phyloP scores from a whole-genome alignment of 2,888 invertebrate genomes.

The Ephialtes manifestator region DNA sequence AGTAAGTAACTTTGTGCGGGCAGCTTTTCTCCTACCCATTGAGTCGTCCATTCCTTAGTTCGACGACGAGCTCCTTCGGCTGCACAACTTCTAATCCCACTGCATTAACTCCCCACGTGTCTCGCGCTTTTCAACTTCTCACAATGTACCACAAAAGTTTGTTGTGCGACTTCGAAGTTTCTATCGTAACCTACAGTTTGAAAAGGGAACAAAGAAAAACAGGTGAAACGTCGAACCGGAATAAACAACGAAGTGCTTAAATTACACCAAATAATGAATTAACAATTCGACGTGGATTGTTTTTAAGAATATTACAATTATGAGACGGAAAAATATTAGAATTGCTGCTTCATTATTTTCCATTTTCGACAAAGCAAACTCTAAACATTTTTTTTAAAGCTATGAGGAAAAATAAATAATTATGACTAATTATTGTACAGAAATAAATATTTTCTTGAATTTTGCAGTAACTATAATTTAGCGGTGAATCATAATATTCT shows the following conservation, averaged over 20 bases:
- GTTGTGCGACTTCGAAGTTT: background rate
- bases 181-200: background rate
- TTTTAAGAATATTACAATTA: too few relatives aligned
- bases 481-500: too few relatives aligned
- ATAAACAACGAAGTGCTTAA: background rate
- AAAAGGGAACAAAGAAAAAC: background rate
- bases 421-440: too few relatives aligned
- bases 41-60: background rate
- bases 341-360: too few relatives aligned
- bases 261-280: background rate
- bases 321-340: too few relatives aligned
- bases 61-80: conserved; percentile 21
- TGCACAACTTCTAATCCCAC: background rate
- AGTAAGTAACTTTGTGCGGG: too few relatives aligned
- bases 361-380: too few relatives aligned
- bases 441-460: too few relatives aligned
- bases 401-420: too few relatives aligned
- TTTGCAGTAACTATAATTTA: too few relatives aligned
- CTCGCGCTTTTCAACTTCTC: conserved; percentile 1
- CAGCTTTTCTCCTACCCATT: background rate
- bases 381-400: too few relatives aligned
- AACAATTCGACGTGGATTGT: too few relatives aligned
- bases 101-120: conserved; percentile 6
- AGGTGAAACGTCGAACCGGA: background rate
- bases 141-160: conserved; percentile 1